These are phyloP conservation scores for Tanaodytes sp. DNA, from an alignment of 2,888 invertebrate genomes.

Conservation along the genomic window DNA sequence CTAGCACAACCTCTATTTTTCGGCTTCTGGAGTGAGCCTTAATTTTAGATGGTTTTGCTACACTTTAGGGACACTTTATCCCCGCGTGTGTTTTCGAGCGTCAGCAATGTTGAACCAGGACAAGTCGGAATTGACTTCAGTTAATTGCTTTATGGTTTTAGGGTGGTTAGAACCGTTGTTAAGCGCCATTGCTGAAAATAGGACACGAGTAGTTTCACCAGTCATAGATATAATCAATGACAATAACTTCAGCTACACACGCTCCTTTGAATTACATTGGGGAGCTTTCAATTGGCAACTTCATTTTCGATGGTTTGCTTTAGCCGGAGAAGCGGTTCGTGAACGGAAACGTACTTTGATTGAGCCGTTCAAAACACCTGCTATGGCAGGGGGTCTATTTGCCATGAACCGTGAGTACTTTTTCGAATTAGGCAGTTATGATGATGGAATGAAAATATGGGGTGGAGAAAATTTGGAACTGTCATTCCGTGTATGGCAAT, in stretches of 20 bases:
- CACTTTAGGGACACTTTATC: too few relatives aligned
- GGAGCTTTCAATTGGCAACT: conserved; percentile 99
- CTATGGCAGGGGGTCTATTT: conserved; percentile 97
- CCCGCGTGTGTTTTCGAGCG: too few relatives aligned
- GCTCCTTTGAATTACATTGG: conserved; percentile 96
- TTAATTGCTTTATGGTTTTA: too few relatives aligned
- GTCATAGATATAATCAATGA: conserved; percentile 96
- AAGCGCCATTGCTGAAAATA: conserved; percentile 78
- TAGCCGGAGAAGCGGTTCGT: conserved; percentile 79
- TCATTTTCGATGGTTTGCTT: conserved; percentile 90
- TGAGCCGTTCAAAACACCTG: conserved; percentile 84
- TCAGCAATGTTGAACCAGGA: too few relatives aligned
- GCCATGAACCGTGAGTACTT: conserved; percentile 89
- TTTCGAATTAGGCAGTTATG: conserved; percentile 86
- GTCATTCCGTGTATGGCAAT: conserved; percentile 97
- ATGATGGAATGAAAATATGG: conserved; percentile 89
- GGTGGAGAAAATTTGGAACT: conserved; percentile 98
- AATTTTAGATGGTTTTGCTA: too few relatives aligned
- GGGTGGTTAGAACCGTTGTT: conserved; percentile 87
- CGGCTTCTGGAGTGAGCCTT: too few relatives aligned
- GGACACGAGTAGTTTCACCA: conserved; percentile 82
- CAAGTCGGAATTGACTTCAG: too few relatives aligned
- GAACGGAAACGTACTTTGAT: conserved; percentile 79
- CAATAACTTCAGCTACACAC: conserved; percentile 92
- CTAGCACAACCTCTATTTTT: too few relatives aligned